Base-by-base conservation (phyloP, 2,888 invertebrate genomes). In the Lamellibrachia columna region DNA sequence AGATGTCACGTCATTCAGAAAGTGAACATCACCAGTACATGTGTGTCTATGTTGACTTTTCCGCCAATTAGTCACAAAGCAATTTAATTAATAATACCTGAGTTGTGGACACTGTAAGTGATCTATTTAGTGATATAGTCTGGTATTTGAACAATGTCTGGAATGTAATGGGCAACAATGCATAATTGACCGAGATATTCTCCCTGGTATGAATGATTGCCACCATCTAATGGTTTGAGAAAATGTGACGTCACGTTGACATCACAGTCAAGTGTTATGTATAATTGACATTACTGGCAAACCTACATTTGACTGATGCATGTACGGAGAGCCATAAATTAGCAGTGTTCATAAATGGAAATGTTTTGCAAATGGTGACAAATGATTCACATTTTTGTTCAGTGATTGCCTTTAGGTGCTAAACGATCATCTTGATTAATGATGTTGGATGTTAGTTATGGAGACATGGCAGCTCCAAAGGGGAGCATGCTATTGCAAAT, bases 381-480 rank as follows among this genome's bases (percentile, higher is more conserved):
- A 75, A 75, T 75, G 15, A 75, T n/a, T 22, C 22, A 7, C 75
- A 75, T 75, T 75, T 75, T 75, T 75, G 75, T 75, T 75, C 75
- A n/a, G 75, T 75, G 22, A 75, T 75, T 75, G 75, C 75, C 75
- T 75, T n/a, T 75, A 75, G 75, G 75, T 75, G 75, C 75, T 75
- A 75, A 75, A 75, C n/a, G 75, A 22, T 75, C n/a, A 4, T 75
- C 75, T 75, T 75, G 75, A 75, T 75, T 75, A 75, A 75, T 75
- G 6, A 22, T n/a, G 22, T 75, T 75, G 3, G 22, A n/a, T 75
- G 75, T 75, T 75, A 22, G 75, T 75, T n/a, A 75, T 3, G 75
- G 75, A 75, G 75, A 75, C 75, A 75, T 75, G 15, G 75, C 22
- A 22, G 22, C 22, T 75, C 6, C 11, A 75, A 4, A 75, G 75